Conservation (phyloP, 2,888 invertebrate species). For the Ethmia dodecea region DNA sequence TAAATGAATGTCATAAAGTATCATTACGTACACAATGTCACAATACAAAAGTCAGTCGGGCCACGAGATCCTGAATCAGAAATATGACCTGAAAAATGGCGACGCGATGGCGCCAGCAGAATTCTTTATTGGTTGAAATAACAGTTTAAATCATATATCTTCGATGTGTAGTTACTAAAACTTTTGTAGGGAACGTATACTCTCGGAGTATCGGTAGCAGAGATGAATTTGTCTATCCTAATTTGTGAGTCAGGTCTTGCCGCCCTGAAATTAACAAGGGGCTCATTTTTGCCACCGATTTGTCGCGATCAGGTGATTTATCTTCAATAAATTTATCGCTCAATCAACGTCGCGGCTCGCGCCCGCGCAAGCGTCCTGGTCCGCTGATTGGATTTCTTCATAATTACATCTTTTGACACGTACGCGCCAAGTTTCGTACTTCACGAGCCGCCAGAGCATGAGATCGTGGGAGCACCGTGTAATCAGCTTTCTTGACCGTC, state of each 20-base stretch:
- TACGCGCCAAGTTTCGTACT: conserved; percentile 73
- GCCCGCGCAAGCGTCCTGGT: conserved; percentile 39
- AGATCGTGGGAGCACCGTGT: conserved; percentile 75
- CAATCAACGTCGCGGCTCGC: conserved; percentile 50
- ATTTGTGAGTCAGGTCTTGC: not conserved
- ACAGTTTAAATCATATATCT: not conserved
- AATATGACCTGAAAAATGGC: conserved; percentile 53
- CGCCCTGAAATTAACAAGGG: conserved; percentile 39
- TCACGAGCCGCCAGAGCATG: conserved; percentile 60
- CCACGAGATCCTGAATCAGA: conserved; percentile 56
- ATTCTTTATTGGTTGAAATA: conserved; percentile 15
- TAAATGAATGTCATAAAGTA: conserved; percentile 14
- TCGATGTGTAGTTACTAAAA: not conserved
- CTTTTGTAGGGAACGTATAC: no score
- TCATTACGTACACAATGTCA: conserved; percentile 14
- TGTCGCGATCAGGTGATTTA: conserved; percentile 68
- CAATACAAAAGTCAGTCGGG: conserved; percentile 27
- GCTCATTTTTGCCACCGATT: conserved; percentile 59
- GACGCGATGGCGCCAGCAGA: conserved; percentile 46
- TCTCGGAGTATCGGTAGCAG: no score
- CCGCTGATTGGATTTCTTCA: conserved; percentile 75
- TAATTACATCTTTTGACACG: conserved; percentile 78
- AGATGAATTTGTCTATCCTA: not conserved
- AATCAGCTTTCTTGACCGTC: conserved; percentile 72
- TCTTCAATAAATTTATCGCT: conserved; percentile 71